These are phyloP conservation scores for Stegophylla sp. DNA, from an alignment of 2,888 invertebrate genomes.

Conservation along the genomic window DNA sequence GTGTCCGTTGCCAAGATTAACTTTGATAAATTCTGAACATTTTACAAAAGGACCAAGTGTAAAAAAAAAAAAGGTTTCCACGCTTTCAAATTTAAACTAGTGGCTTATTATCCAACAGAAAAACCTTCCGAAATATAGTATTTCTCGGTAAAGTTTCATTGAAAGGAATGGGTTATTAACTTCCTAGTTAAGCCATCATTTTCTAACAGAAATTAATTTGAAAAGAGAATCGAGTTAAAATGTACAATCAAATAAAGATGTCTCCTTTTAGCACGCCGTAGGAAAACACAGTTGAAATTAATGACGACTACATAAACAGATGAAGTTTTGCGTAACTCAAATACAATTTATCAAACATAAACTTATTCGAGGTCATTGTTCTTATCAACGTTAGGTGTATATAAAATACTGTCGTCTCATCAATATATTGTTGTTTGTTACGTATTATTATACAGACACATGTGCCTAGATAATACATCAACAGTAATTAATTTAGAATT, in stretches of 20 bases:
- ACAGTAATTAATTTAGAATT: not conserved
- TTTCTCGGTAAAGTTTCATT: not conserved
- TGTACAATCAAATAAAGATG: not conserved
- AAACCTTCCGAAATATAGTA: not conserved
- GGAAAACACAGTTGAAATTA: not conserved
- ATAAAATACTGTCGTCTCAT: not conserved
- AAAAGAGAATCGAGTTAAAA: slow-evolving; percentile 6
- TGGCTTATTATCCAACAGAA: slow-evolving; percentile 7
- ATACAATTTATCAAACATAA: not conserved
- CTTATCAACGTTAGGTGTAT: not conserved
- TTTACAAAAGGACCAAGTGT: not conserved
- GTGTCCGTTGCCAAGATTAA: not conserved
- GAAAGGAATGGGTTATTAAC: not conserved
- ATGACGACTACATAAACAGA: not conserved
- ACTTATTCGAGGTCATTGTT: slow-evolving; percentile 20
- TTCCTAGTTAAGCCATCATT: not conserved
- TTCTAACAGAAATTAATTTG: not conserved
- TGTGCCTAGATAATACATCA: not conserved
- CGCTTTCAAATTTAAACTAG: slow-evolving; percentile 11
- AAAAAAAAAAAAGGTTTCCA: not conserved
- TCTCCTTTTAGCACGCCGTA: not conserved
- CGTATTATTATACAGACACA: too few relatives aligned
- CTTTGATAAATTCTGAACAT: slow-evolving; percentile 12
- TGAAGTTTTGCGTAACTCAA: not conserved
- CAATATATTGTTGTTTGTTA: not conserved